A percentile compares a stretch with the other conserved stretches of the same genome.
phyloP scores from a whole-genome alignment of 2,888 invertebrate species.

The Erynnis tages region DNA sequence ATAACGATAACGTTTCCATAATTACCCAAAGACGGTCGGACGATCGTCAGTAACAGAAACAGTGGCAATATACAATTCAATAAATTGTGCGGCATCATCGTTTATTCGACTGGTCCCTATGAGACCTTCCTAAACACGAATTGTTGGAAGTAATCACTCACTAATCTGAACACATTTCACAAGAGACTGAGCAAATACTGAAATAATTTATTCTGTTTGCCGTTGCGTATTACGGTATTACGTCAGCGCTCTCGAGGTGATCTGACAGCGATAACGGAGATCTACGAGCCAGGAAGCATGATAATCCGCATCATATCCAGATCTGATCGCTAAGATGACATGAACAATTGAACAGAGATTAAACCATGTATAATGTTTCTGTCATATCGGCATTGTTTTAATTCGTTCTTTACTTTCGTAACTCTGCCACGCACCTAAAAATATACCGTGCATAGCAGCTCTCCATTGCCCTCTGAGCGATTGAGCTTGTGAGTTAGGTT shows the following conservation, averaged over 20 bases:
- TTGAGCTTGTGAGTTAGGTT: no score
- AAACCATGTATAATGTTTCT: no score
- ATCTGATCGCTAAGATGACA: neutral
- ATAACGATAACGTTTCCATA: no score
- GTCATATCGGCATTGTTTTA: no score
- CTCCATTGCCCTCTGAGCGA: no score
- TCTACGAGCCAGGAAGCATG: neutral
- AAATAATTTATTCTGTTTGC: neutral
- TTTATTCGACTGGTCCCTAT: neutral
- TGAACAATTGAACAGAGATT: neutral
- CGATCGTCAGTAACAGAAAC: neutral
- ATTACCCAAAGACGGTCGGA: neutral
- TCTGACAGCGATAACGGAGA: neutral
- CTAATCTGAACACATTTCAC: neutral
- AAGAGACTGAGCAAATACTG: neutral
- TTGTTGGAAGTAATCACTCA: neutral
- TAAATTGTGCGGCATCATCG: neutral
- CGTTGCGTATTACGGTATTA: neutral
- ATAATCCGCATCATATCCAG: neutral
- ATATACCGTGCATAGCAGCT: no score
- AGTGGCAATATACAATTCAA: neutral
- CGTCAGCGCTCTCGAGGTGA: neutral
- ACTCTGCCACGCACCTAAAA: no score
- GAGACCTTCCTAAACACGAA: no score
- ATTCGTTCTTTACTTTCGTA: no score